Percentiles rank a stretch among this genome's conserved stretches.
Conservation (phyloP, 2,113 vertebrate species). For the Crotalus tigris region DNA sequence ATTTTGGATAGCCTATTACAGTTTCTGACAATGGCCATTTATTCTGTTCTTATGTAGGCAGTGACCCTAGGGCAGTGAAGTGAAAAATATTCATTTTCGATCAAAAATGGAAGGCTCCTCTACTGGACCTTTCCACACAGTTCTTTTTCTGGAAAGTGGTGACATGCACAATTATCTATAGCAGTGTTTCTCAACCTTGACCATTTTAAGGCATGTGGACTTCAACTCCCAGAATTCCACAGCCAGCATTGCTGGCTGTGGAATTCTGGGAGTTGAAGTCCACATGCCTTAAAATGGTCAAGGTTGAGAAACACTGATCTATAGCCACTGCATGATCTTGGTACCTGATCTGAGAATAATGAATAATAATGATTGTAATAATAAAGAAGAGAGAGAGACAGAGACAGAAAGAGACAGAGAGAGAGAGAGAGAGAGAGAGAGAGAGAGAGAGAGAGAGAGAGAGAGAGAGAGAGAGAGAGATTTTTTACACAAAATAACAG, state of each 20-base stretch:
- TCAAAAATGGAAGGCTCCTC: background rate
- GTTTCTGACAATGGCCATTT: background rate
- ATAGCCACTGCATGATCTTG: no score
- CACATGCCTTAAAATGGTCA: no score
- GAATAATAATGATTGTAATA: background rate
- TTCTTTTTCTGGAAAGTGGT: background rate
- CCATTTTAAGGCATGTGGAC: no score
- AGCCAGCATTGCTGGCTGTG: no score
- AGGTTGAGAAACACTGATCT: no score
- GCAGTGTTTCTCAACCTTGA: no score
- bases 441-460: background rate
- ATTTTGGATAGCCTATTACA: conserved; percentile 7
- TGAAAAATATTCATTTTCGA: rapidly evolving
- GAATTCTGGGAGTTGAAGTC: no score
- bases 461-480: no score
- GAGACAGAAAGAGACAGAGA: background rate
- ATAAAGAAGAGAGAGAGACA: background rate
- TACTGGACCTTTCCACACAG: background rate
- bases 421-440: no score
- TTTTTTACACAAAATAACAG: no score
- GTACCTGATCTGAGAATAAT: background rate
- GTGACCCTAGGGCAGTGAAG: conserved; percentile 3
- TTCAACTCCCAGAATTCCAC: no score
- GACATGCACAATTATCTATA: rapidly evolving
- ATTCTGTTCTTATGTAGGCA: background rate